Evolutionary conservation across 2,113 vertebrate genomes (phyloP).

Genomic region (Polypterus senegalus): DNA sequence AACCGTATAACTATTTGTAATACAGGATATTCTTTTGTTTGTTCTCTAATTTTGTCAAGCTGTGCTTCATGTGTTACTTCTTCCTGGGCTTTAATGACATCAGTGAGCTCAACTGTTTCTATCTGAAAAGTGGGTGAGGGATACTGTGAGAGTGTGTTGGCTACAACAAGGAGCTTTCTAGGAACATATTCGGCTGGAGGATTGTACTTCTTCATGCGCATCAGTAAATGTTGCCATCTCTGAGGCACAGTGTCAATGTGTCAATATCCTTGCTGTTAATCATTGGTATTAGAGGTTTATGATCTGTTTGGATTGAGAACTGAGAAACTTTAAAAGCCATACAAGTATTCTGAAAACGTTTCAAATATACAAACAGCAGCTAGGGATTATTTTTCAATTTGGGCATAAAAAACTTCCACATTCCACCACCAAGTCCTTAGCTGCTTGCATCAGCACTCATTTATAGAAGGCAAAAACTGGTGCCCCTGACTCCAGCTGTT

Average conservation of each 20-base stretch:
- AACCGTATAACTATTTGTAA: background rate
- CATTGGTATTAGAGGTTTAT: constrained; percentile 12
- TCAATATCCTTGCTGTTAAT: constrained; percentile 14
- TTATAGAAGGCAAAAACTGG: constrained; percentile 1
- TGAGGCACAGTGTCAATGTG: constrained; percentile 7
- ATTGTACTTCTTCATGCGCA: constrained; percentile 14
- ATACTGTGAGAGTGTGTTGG: constrained; percentile 4
- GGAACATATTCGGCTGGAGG: constrained; percentile 4
- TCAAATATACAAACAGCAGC: constrained; percentile 17
- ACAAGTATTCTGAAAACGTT: constrained; percentile 11
- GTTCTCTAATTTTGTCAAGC: constrained; percentile 2
- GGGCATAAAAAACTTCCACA: constrained; percentile 5
- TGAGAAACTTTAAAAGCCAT: background rate
- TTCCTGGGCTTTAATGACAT: background rate
- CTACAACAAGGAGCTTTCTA: constrained; percentile 3
- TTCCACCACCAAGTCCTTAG: constrained; percentile 2
- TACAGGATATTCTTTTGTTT: background rate
- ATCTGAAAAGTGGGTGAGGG: background rate
- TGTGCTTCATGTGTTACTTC: background rate
- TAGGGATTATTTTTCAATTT: constrained; percentile 14
- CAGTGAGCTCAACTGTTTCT: constrained; percentile 2
- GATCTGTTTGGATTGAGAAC: constrained; percentile 9
- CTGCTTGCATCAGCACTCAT: constrained; percentile 1
- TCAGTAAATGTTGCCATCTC: constrained; percentile 12
- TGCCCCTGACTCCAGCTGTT: background rate